phyloP scores from a whole-genome alignment of 2,113 vertebrate genomes.

The Xiphorhynchus elegans region DNA sequence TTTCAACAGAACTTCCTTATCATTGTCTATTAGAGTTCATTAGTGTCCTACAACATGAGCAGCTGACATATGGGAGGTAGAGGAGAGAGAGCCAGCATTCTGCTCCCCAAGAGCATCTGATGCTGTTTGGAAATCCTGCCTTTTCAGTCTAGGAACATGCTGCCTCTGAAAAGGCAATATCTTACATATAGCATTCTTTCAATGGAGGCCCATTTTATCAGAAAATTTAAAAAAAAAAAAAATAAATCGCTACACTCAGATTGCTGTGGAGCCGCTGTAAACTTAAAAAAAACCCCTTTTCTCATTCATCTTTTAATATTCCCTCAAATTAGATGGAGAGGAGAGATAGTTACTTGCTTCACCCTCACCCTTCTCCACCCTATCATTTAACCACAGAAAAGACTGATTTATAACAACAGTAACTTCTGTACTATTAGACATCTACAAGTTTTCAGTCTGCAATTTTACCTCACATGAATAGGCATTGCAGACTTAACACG shows the following conservation, averaged over 20 bases:
- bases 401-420: conserved; percentile 41
- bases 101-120: background rate
- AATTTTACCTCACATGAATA: conserved; percentile 23
- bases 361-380: conserved; percentile 18
- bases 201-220: background rate
- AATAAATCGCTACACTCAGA: background rate
- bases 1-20: conserved; percentile 36
- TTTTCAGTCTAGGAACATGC: background rate
- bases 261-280: background rate
- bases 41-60: conserved; percentile 4
- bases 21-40: conserved; percentile 34
- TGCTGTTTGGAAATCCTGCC: accelerated
- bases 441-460: conserved; percentile 35
- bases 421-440: conserved; percentile 34
- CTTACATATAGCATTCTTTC: background rate
- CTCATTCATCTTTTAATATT: conserved; percentile 30
- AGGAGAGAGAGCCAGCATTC: background rate
- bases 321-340: conserved; percentile 19
- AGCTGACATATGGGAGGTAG: background rate
- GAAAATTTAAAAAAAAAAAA: background rate
- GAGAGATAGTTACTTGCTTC: conserved; percentile 23
- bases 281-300: background rate
- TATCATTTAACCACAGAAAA: conserved; percentile 51
- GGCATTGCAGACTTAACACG: background rate
- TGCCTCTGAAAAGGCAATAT: background rate